Percentiles rank a stretch among this genome's conserved stretches.
Evolutionary conservation across 2,113 vertebrate genomes (phyloP).

Genomic region (Dicentrarchus labrax): DNA sequence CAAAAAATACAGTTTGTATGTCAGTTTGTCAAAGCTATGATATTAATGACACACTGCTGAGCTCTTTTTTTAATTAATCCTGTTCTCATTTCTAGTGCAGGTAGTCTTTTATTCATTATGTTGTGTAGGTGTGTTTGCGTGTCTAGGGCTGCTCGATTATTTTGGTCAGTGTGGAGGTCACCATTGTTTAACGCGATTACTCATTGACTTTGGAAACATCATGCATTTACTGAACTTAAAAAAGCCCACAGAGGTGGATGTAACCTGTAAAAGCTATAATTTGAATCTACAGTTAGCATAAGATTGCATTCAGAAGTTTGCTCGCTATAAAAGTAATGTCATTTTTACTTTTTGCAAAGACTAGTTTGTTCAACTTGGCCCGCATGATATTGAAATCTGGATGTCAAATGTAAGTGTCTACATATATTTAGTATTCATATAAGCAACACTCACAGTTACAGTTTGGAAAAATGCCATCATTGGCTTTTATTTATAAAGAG

Average conservation of each 20-base stretch:
- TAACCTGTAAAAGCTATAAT: neutral
- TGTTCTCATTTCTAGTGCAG: constrained; percentile 1
- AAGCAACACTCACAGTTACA: neutral
- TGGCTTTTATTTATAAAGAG: neutral
- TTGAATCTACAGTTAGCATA: neutral
- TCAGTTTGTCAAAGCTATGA: constrained; percentile 28
- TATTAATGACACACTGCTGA: constrained; percentile 27
- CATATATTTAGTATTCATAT: neutral
- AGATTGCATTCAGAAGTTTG: neutral
- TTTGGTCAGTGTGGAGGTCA: no score
- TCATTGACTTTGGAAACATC: no score
- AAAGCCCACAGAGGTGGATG: neutral
- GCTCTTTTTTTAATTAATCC: constrained; percentile 28
- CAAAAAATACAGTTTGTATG: constrained; percentile 7
- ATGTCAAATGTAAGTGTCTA: neutral
- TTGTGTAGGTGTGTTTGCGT: neutral
- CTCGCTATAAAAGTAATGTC: neutral
- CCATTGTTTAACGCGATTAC: no score
- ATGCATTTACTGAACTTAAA: no score
- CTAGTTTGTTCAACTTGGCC: neutral
- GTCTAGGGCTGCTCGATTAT: no score
- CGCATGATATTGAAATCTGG: neutral
- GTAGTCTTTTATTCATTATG: neutral
- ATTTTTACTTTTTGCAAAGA: neutral
- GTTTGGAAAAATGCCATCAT: neutral